Percentiles rank a stretch among this genome's conserved stretches.
Evolutionary conservation across 2,888 invertebrate species (phyloP).

Genomic region (Petrolisthes manimaculis): DNA sequence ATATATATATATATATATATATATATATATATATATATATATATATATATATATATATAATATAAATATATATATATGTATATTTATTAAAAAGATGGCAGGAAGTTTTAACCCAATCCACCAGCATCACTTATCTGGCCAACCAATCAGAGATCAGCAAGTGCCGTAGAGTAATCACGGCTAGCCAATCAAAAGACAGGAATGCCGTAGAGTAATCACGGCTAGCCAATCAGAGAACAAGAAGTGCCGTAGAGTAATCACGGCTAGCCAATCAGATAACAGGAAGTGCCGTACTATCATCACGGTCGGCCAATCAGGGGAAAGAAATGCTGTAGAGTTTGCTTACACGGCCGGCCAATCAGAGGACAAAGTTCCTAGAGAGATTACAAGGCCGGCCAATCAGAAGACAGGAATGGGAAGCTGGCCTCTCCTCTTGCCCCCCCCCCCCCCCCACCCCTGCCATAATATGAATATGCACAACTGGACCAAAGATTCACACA

Average conservation of each 20-base stretch:
- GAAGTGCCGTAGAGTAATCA: constrained; percentile 8
- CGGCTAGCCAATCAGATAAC: constrained; percentile 18
- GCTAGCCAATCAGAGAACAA: not conserved
- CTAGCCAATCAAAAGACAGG: constrained; percentile 7
- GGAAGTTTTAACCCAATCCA: not conserved
- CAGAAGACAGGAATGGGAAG: constrained; percentile 52
- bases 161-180: too few species aligned
- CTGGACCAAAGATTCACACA: not conserved
- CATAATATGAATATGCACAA: constrained; percentile 35
- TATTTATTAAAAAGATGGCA: not conserved
- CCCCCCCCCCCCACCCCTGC: not conserved
- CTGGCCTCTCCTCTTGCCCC: constrained; percentile 31
- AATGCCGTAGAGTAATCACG: constrained; percentile 5
- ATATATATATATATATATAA: not conserved
- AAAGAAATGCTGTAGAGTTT: too few species aligned
- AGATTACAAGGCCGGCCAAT: constrained; percentile 25
- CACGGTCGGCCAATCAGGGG: too few species aligned
- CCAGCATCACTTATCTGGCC: not conserved
- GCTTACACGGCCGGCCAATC: not conserved
- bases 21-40: constrained; percentile 12
- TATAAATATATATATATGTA: not conserved
- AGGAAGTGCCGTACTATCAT: constrained; percentile 24
- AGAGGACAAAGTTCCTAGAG: not conserved
- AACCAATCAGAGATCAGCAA: not conserved
- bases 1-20: constrained; percentile 34